Percentiles rank a stretch among this genome's conserved stretches.
phyloP scores from a whole-genome alignment of 2,113 vertebrate genomes.

The Xenopus tropicalis region UCB_Xtro_10.0 CM004450.2:11664001-11664500 shows the following conservation, averaged over 20 bases:
- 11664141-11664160: constrained; percentile 55
- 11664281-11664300: constrained; percentile 55
- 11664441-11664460: neutral
- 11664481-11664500: neutral
- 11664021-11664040: constrained; percentile 45
- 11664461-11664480: neutral
- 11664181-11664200: constrained; percentile 55
- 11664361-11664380: constrained; percentile 59
- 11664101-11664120: constrained; percentile 43
- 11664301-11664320: constrained; percentile 51
- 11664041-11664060: constrained; percentile 48
- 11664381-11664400: constrained; percentile 61
- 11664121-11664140: constrained; percentile 61
- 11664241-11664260: constrained; percentile 57
- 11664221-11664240: constrained; percentile 64
- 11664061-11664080: constrained; percentile 45
- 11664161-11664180: constrained; percentile 57
- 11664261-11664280: constrained; percentile 65
- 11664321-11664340: constrained; percentile 45
- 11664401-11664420: neutral
- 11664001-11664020: constrained; percentile 22
- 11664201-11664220: constrained; percentile 55
- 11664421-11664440: neutral
- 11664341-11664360: constrained; percentile 50
- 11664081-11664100: constrained; percentile 2